Evolutionary conservation across 1,140 invertebrate genomes (phyloP).

Genomic region (Pogonus chalceus): DNA sequence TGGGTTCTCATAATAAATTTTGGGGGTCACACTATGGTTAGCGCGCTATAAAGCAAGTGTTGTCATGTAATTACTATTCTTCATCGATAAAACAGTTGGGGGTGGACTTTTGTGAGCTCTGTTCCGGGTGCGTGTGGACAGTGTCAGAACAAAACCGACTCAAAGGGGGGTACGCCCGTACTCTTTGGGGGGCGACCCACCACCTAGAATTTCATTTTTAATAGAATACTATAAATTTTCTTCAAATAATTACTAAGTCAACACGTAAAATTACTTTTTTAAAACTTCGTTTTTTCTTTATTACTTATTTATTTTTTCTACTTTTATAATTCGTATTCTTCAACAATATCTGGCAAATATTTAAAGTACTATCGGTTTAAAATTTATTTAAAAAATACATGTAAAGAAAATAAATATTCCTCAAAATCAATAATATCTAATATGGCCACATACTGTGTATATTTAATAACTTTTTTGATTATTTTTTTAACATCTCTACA

Average conservation of each 20-base stretch:
- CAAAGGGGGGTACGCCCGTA: not conserved
- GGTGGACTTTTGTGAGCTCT: constrained; percentile 22
- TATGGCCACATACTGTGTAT: too few species aligned
- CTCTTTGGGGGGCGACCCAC: not conserved
- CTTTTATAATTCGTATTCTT: too few species aligned
- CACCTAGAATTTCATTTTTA: not conserved
- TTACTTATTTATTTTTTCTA: too few species aligned
- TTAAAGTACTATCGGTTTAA: too few species aligned
- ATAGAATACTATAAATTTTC: not conserved
- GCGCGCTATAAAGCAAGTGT: constrained; percentile 24
- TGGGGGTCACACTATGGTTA: not conserved
- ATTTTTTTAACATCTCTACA: too few species aligned
- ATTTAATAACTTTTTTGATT: too few species aligned
- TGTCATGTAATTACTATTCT: constrained; percentile 30
- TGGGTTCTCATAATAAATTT: constrained; percentile 17
- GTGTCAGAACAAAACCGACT: not conserved
- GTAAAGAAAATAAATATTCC: too few species aligned
- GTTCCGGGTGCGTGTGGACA: constrained; percentile 20
- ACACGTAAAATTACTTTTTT: too few species aligned
- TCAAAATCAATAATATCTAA: too few species aligned
- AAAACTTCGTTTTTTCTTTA: too few species aligned
- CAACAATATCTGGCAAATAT: too few species aligned
- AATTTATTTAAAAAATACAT: too few species aligned
- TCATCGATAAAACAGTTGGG: constrained; percentile 29
- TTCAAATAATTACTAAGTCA: not conserved